Evolutionary conservation across 2,113 vertebrate genomes (phyloP).

Genomic region (Xenopus laevis): DNA sequence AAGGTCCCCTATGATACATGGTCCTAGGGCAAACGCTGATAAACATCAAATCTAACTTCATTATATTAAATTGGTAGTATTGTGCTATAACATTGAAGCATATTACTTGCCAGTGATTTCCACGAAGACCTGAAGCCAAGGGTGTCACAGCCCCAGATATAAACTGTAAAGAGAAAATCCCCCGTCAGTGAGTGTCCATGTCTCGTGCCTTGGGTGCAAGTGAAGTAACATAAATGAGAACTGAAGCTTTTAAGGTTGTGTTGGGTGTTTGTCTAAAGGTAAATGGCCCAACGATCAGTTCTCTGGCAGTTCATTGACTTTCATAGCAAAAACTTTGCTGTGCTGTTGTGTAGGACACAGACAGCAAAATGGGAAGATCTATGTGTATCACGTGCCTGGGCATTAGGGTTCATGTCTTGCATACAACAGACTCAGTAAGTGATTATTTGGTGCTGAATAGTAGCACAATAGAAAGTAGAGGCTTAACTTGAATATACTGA

Average conservation of each 20-base stretch:
- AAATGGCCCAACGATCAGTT: constrained; percentile 51
- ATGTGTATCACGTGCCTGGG: too few relatives aligned
- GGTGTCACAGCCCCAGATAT: not conserved
- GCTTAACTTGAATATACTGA: too few relatives aligned
- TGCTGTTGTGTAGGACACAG: not conserved
- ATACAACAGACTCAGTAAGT: too few relatives aligned
- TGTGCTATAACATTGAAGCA: not conserved
- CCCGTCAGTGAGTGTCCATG: constrained; percentile 36
- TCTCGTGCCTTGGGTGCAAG: constrained; percentile 7
- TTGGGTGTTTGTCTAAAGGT: constrained; percentile 63
- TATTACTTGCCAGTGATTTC: constrained; percentile 53
- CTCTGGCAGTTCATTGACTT: constrained; percentile 64
- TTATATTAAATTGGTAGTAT: too few relatives aligned
- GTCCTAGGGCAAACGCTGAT: too few relatives aligned
- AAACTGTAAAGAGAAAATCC: constrained; percentile 18
- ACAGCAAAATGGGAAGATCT: too few relatives aligned
- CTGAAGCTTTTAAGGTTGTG: constrained; percentile 52
- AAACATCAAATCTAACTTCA: too few relatives aligned
- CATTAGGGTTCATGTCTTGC: too few relatives aligned
- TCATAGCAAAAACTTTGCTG: constrained; percentile 30
- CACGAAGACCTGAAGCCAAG: constrained; percentile 21
- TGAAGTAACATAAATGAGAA: constrained; percentile 51
- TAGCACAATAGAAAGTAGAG: too few relatives aligned
- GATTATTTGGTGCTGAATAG: too few relatives aligned
- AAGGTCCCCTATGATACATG: too few relatives aligned